These are phyloP conservation scores for Campylomormyrus numenius DNA, from an alignment of 2,113 vertebrate species.

Conservation along the genomic window DNA sequence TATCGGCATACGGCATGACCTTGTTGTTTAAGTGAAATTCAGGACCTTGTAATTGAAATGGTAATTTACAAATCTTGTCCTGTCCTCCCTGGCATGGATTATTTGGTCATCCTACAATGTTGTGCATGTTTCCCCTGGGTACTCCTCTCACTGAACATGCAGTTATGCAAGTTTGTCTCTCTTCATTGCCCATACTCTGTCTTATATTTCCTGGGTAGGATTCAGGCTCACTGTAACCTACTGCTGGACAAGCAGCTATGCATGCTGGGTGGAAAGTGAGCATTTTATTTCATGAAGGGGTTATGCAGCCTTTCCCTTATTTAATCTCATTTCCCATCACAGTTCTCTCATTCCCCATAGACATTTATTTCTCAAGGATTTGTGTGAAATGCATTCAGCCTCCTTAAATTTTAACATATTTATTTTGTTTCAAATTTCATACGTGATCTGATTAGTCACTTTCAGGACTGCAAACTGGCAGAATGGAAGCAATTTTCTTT, in stretches of 20 bases:
- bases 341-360: neutral
- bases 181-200: neutral
- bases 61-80: neutral
- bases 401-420: neutral
- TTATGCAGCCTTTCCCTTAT: neutral
- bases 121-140: neutral
- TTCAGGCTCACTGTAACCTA: neutral
- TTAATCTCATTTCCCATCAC: neutral
- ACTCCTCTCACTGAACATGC: neutral
- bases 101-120: neutral
- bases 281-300: constrained; percentile 1
- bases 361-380: neutral
- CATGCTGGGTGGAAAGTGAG: neutral
- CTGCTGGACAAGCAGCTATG: neutral
- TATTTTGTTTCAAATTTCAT: neutral
- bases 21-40: neutral
- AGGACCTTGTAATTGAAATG: neutral
- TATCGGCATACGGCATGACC: neutral
- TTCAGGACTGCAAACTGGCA: neutral
- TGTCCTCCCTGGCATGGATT: neutral
- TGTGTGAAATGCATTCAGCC: neutral
- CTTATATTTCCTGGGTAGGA: neutral
- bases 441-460: neutral
- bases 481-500: neutral
- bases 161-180: neutral